Conservation (phyloP, 1,140 invertebrate species). For the Leptestheria dahalacensis region DNA sequence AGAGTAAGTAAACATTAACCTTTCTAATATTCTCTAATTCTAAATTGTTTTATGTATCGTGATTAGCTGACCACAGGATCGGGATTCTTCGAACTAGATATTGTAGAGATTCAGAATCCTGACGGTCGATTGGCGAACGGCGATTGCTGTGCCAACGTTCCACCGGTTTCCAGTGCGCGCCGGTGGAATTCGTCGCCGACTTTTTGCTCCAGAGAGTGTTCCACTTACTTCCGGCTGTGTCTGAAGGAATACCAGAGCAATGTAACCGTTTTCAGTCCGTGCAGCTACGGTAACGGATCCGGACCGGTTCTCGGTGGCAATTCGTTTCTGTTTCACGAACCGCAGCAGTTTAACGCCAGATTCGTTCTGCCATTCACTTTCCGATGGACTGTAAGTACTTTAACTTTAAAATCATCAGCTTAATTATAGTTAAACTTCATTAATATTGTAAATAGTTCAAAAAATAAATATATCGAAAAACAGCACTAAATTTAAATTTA, state of each 20-base stretch:
- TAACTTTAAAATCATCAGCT: background rate
- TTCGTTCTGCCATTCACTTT: constrained; percentile 71
- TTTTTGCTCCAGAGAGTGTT: constrained; percentile 40
- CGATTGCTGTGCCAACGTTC: constrained; percentile 54
- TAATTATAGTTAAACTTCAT: no score
- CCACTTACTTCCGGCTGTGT: constrained; percentile 73
- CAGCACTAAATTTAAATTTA: no score
- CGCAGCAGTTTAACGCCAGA: constrained; percentile 44
- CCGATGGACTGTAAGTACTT: constrained; percentile 68
- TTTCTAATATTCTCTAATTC: no score
- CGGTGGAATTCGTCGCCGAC: background rate
- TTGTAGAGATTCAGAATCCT: constrained; percentile 73
- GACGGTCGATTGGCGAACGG: constrained; percentile 61
- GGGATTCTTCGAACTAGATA: constrained; percentile 80
- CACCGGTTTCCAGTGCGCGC: background rate
- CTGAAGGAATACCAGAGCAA: constrained; percentile 83
- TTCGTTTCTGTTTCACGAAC: constrained; percentile 69
- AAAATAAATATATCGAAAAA: no score
- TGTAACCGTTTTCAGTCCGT: constrained; percentile 59
- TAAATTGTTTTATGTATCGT: background rate
- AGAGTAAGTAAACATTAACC: background rate
- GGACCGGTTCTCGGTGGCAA: constrained; percentile 69
- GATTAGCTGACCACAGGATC: constrained; percentile 51
- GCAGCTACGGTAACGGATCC: constrained; percentile 75
- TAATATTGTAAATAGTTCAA: no score